Conservation (phyloP, 2,113 vertebrate genomes). For the Poeciliopsis retropinna region DNA sequence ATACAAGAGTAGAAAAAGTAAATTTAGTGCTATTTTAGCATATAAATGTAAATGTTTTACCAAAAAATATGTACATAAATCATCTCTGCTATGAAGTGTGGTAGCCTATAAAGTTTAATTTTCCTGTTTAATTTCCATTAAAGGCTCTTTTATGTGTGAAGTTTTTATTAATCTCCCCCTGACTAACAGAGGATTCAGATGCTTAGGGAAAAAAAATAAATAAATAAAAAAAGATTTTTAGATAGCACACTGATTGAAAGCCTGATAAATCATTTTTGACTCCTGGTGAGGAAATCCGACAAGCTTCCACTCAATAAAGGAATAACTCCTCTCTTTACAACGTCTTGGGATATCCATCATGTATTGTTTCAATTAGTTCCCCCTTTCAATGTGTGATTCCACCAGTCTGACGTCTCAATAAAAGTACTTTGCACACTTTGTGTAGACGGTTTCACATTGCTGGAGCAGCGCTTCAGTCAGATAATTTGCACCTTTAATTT, state of each 20-base stretch:
- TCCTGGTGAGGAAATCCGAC: slow-evolving; percentile 15
- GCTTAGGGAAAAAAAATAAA: not conserved
- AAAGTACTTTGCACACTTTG: slow-evolving; percentile 23
- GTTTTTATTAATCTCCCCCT: not conserved
- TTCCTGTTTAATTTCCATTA: not conserved
- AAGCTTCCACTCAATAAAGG: slow-evolving; percentile 29
- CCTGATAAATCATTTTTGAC: slow-evolving; percentile 44
- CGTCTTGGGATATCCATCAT: slow-evolving; percentile 52
- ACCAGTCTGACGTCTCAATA: slow-evolving; percentile 50
- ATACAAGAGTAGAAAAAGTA: not conserved
- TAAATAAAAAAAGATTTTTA: slow-evolving; percentile 7
- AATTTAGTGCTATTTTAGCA: not conserved
- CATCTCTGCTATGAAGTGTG: not conserved
- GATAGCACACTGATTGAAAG: slow-evolving; percentile 30
- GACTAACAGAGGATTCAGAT: not conserved
- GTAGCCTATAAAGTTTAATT: not conserved
- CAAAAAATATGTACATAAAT: not conserved
- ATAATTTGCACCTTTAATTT: slow-evolving; percentile 10
- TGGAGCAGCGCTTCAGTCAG: not conserved
- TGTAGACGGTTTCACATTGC: slow-evolving; percentile 40
- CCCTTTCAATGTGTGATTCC: slow-evolving; percentile 37
- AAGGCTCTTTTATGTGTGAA: not conserved
- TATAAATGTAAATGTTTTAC: not conserved
- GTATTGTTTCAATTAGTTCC: slow-evolving; percentile 59
- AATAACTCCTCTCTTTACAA: slow-evolving; percentile 25